phyloP scores from a whole-genome alignment of 2,888 invertebrate genomes.

The Cantharis rufa region DNA sequence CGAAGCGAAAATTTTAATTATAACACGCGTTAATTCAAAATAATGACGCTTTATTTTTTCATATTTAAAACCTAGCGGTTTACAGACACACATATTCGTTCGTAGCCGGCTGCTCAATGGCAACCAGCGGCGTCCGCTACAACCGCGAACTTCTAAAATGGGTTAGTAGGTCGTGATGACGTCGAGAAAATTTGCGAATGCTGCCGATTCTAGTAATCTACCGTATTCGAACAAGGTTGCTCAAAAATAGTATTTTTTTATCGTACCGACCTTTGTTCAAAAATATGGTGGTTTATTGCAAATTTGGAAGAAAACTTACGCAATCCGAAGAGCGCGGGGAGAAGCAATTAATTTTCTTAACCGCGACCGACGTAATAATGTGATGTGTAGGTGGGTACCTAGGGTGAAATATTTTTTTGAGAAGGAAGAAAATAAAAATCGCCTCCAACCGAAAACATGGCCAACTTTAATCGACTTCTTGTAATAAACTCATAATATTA shows the following conservation, averaged over 20 bases:
- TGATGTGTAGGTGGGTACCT: too few species aligned
- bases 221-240: slow-evolving; percentile 43
- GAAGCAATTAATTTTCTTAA: not conserved
- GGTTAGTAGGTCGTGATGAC: slow-evolving; percentile 73
- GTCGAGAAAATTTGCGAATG: slow-evolving; percentile 60
- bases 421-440: not conserved
- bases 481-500: not conserved
- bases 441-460: not conserved
- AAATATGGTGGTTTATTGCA: slow-evolving; percentile 32
- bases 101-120: slow-evolving; percentile 52
- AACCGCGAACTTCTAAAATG: slow-evolving; percentile 61
- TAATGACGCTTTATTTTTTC: not conserved
- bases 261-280: slow-evolving; percentile 38
- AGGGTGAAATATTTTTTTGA: too few species aligned
- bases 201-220: slow-evolving; percentile 78
- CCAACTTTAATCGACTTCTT: not conserved
- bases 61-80: slow-evolving; percentile 4
- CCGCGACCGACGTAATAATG: not conserved
- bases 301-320: slow-evolving; percentile 1
- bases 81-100: slow-evolving; percentile 18
- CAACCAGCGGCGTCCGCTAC: slow-evolving; percentile 45
- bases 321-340: not conserved
- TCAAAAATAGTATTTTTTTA: slow-evolving; percentile 46
- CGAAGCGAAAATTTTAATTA: not conserved
- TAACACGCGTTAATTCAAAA: not conserved